phyloP scores from a whole-genome alignment of 2,113 vertebrate genomes.

The Egretta garzetta region DNA sequence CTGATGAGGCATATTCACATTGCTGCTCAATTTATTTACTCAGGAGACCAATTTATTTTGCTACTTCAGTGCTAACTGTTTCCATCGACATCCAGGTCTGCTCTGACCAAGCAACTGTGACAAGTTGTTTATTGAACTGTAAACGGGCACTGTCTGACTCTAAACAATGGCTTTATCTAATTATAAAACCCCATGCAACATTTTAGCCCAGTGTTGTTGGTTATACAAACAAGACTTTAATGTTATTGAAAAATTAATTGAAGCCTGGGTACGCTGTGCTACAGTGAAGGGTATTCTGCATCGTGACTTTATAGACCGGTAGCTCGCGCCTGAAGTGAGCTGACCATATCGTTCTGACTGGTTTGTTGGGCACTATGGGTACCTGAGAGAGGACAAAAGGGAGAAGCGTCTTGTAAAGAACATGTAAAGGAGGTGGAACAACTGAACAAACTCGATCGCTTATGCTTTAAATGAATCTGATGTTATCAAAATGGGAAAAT shows the following conservation, averaged over 20 bases:
- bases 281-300: not conserved
- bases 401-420: not conserved
- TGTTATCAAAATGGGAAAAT: not conserved
- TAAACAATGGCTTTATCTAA: constrained; percentile 82
- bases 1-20: constrained; percentile 74
- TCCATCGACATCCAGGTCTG: constrained; percentile 82
- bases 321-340: not conserved
- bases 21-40: constrained; percentile 82
- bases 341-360: not conserved
- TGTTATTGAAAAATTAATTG: constrained; percentile 32
- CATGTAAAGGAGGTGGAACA: not conserved
- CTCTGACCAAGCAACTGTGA: constrained; percentile 85
- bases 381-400: not conserved
- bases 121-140: constrained; percentile 88
- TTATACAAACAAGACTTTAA: constrained; percentile 47
- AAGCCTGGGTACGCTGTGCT: not conserved
- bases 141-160: constrained; percentile 78
- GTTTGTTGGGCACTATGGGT: not conserved
- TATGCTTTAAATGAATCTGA: not conserved
- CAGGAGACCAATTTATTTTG: constrained; percentile 87
- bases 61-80: constrained; percentile 77
- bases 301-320: not conserved
- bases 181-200: constrained; percentile 73
- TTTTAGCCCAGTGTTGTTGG: constrained; percentile 43
- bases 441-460: not conserved